These are phyloP conservation scores for Xestobium rufovillosum DNA, from an alignment of 2,888 invertebrate genomes.

Conservation along the genomic window DNA sequence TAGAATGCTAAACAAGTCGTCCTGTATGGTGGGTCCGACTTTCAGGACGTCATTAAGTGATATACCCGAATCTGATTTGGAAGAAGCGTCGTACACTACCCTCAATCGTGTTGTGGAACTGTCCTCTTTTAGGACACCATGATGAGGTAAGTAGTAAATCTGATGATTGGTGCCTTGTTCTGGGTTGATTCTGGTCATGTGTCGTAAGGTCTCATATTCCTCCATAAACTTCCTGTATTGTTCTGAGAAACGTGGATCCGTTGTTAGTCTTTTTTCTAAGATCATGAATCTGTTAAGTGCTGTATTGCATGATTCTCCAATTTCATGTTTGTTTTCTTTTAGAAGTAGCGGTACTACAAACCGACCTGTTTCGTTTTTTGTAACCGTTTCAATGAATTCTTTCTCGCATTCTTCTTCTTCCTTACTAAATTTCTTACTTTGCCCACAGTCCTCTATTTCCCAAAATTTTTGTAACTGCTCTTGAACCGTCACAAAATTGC, in stretches of 20 bases:
- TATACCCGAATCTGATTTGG: constrained; percentile 6
- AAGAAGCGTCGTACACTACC: constrained; percentile 18
- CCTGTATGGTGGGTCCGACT: constrained; percentile 17
- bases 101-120: constrained; percentile 10
- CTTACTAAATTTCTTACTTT: background rate
- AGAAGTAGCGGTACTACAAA: constrained; percentile 1
- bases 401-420: constrained; percentile 1
- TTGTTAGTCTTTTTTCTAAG: background rate
- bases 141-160: constrained; percentile 12
- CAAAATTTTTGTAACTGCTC: too few species aligned
- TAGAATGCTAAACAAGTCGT: constrained; percentile 20
- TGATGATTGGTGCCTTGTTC: too few species aligned
- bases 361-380: background rate
- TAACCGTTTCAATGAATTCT: background rate
- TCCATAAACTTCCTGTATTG: background rate
- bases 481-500: too few species aligned
- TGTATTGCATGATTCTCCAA: constrained; percentile 1
- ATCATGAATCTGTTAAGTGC: background rate
- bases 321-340: background rate
- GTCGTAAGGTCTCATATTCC: background rate
- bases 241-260: background rate
- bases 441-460: background rate
- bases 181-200: too few species aligned
- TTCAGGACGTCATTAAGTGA: constrained; percentile 14
- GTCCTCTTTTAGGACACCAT: too few species aligned